These are phyloP conservation scores for Myopa tessellatipennis DNA, from an alignment of 2,888 invertebrate species.

Conservation along the genomic window DNA sequence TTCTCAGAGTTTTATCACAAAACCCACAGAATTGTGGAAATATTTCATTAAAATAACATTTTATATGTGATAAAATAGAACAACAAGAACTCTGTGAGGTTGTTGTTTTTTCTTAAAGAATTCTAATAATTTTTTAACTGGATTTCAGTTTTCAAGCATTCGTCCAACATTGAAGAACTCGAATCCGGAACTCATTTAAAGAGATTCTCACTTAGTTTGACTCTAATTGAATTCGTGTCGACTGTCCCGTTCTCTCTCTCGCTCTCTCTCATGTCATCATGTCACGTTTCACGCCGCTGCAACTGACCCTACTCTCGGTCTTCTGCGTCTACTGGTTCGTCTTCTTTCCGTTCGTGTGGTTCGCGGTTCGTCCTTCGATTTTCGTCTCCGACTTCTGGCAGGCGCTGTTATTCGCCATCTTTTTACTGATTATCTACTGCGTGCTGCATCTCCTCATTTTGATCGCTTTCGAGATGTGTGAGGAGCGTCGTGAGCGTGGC, in stretches of 20 bases:
- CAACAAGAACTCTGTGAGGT: too few relatives aligned
- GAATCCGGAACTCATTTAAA: too few relatives aligned
- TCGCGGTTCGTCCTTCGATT: constrained; percentile 46
- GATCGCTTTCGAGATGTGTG: constrained; percentile 44
- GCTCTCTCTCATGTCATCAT: constrained; percentile 21
- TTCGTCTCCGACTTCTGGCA: constrained; percentile 42
- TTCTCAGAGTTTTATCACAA: background rate
- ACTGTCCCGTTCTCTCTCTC: too few relatives aligned
- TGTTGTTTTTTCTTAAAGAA: background rate
- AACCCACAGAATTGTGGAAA: background rate
- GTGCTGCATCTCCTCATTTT: constrained; percentile 48
- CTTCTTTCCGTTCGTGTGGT: constrained; percentile 54
- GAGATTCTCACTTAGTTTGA: too few relatives aligned
- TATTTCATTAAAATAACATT: too few relatives aligned
- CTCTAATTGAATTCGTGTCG: too few relatives aligned
- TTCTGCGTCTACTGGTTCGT: constrained; percentile 54
- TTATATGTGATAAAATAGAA: too few relatives aligned
- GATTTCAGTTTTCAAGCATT: background rate
- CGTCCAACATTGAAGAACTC: background rate
- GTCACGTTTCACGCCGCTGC: constrained; percentile 43
- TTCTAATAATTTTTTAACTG: background rate
- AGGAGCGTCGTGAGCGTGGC: background rate
- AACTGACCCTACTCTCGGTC: constrained; percentile 44
- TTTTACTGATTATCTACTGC: constrained; percentile 47
- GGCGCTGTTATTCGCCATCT: constrained; percentile 48